A percentile compares a stretch with the other conserved stretches of the same genome.
These are phyloP conservation scores for Chymomyza caudatula DNA, from an alignment of 2,888 invertebrate species.

Conservation along the genomic window DNA sequence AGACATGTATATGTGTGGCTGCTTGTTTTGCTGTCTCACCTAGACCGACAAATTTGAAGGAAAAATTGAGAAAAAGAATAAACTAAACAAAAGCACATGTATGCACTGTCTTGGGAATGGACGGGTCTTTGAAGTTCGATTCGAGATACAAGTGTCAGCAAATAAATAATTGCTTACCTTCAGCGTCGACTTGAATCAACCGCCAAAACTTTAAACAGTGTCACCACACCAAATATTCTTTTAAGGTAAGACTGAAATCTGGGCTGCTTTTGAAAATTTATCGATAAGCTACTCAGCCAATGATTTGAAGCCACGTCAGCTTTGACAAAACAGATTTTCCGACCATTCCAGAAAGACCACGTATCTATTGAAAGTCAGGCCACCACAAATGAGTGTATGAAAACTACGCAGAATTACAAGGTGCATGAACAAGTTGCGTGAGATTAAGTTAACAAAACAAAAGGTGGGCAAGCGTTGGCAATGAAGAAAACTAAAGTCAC, in stretches of 20 bases:
- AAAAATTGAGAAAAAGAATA: no score
- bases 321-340: constrained; percentile 7
- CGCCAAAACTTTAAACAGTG: background rate
- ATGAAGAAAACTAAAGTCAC: constrained; percentile 60
- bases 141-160: no score
- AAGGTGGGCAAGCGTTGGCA: constrained; percentile 38
- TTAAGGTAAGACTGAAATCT: background rate
- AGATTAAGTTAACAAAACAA: constrained; percentile 42
- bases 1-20: no score
- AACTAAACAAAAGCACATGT: no score
- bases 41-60: no score
- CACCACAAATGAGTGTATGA: background rate
- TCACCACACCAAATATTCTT: background rate
- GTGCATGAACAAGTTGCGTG: constrained; percentile 48
- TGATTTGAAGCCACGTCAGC: constrained; percentile 56
- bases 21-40: no score
- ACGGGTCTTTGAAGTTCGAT: no score
- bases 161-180: no score
- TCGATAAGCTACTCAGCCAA: constrained; percentile 19
- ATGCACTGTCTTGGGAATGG: no score
- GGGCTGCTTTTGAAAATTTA: background rate
- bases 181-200: no score
- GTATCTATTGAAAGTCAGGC: constrained; percentile 4
- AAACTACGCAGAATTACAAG: constrained; percentile 11
- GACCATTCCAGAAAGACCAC: constrained; percentile 48